phyloP scores from a whole-genome alignment of 2,797 vertebrate genomes.

The Acrossocheilus wenchowensis region DNA sequence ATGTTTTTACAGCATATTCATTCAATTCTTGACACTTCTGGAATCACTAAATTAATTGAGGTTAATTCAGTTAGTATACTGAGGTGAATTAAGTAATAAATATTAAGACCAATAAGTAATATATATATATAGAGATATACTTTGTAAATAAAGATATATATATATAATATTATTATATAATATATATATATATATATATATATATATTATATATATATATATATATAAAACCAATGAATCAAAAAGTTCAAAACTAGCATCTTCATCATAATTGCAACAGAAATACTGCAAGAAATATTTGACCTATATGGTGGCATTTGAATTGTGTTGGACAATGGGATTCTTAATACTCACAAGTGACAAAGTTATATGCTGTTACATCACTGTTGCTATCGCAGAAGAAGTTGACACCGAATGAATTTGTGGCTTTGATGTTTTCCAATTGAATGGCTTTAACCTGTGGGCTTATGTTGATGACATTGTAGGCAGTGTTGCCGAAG shows the following conservation, averaged over 20 bases:
- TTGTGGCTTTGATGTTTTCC: slow-evolving; percentile 49
- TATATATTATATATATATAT: no score
- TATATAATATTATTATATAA: no score
- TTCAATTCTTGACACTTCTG: not conserved
- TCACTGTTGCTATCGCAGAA: not conserved
- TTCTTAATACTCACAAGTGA: slow-evolving; percentile 66
- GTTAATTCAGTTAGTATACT: not conserved
- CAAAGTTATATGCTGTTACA: slow-evolving; percentile 21
- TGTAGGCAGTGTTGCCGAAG: not conserved
- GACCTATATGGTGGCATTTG: not conserved
- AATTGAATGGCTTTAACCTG: slow-evolving; percentile 66
- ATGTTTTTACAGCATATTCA: not conserved
- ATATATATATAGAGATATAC: not conserved
- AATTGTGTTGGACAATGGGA: not conserved
- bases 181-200: no score
- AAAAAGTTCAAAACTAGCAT: not conserved
- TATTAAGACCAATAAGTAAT: not conserved
- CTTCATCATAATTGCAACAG: no score
- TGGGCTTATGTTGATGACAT: slow-evolving; percentile 51
- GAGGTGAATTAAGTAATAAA: not conserved
- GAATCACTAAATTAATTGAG: not conserved
- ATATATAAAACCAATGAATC: no score
- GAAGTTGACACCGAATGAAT: not conserved
- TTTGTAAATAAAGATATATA: no score
- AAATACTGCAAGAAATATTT: not conserved